phyloP scores from a whole-genome alignment of 2,113 vertebrate species.

The Thunnus thynnus region DNA sequence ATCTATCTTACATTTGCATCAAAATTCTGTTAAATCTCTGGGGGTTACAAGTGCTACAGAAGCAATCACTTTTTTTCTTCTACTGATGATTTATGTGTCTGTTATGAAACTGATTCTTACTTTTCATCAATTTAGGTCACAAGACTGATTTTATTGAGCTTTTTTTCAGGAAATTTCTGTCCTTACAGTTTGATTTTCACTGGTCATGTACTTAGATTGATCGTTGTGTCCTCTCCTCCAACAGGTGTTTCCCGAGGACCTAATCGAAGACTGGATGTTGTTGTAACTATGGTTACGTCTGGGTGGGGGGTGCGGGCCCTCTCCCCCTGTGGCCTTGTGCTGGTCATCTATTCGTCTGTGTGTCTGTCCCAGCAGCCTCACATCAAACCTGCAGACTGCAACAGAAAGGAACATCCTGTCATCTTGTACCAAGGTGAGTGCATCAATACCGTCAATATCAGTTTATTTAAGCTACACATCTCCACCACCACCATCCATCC shows the following conservation, averaged over 20 bases:
- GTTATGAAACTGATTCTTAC: too few relatives aligned
- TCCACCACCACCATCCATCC: background rate
- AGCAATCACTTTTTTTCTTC: too few relatives aligned
- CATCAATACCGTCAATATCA: background rate
- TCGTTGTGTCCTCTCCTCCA: background rate
- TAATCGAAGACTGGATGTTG: constrained; percentile 55
- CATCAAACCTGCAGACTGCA: constrained; percentile 67
- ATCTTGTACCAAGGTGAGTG: constrained; percentile 68
- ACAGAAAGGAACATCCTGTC: constrained; percentile 72
- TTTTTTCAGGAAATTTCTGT: background rate
- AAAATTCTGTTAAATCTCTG: too few relatives aligned
- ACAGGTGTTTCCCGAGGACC: constrained; percentile 64
- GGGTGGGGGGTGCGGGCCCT: constrained; percentile 63
- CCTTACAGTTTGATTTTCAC: background rate
- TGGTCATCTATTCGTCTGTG: constrained; percentile 58
- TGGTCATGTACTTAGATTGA: background rate
- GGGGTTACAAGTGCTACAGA: too few relatives aligned
- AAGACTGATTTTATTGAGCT: background rate
- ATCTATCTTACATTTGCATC: too few relatives aligned
- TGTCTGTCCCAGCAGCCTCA: constrained; percentile 61
- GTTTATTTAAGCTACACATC: background rate
- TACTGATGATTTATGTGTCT: too few relatives aligned
- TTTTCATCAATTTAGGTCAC: too few relatives aligned
- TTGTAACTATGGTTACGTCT: constrained; percentile 70
- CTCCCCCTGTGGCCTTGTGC: constrained; percentile 57